Conservation (phyloP, 2,797 vertebrate genomes). For the Limosa lapponica region DNA sequence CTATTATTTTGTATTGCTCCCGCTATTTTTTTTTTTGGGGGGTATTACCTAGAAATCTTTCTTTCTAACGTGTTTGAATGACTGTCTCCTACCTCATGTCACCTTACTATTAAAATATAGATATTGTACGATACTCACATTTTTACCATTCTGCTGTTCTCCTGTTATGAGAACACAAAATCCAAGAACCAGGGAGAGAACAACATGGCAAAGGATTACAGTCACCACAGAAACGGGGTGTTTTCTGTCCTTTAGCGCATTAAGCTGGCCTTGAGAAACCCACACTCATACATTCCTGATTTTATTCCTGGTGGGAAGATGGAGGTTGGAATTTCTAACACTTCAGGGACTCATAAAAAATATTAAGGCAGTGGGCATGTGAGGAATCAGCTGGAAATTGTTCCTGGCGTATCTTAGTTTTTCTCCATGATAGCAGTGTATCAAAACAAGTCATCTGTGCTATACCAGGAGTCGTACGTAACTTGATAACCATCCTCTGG, state of each 20-base stretch:
- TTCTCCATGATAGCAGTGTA: neutral
- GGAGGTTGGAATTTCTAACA: neutral
- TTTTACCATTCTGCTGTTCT: neutral
- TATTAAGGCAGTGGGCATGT: neutral
- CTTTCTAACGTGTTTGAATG: neutral
- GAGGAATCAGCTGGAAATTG: slow-evolving; percentile 24
- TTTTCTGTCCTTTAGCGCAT: neutral
- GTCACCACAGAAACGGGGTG: neutral
- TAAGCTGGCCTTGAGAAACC: neutral
- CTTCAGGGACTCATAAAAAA: slow-evolving; percentile 6
- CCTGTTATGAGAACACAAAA: neutral
- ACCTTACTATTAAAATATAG: neutral
- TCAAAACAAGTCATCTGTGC: neutral
- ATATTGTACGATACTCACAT: neutral
- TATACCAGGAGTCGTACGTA: neutral
- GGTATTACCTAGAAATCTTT: neutral
- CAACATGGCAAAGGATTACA: neutral
- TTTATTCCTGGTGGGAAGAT: slow-evolving; percentile 1
- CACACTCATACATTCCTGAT: neutral
- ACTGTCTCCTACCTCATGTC: neutral
- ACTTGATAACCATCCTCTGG: slow-evolving; percentile 30
- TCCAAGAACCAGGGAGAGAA: neutral
- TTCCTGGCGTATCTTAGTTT: neutral
- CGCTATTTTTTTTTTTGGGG: neutral
- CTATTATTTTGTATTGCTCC: neutral